Base-by-base conservation (phyloP, 2,888 invertebrate species). In the Netelia fuscicornis region DNA sequence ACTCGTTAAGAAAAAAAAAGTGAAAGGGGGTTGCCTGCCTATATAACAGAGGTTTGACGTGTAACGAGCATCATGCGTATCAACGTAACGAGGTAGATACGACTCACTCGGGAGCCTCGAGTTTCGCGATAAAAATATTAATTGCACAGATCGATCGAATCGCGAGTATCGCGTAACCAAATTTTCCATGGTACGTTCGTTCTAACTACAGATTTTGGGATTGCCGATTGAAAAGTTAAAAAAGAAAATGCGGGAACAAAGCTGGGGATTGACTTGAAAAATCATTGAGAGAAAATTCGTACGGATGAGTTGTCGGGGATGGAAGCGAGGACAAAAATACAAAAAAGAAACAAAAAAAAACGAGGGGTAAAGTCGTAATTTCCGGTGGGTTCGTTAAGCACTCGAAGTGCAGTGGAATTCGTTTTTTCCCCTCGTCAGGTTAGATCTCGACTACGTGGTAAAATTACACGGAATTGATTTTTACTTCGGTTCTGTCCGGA, bases 351-450 rank as follows among this genome's bases (percentile, higher is more conserved):
- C 25, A 64, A 70, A 70, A 56, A 17, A 54, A 70, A 70, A n/a
- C 23, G 67, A n/a, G 30, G 54, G n/a, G 5, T 17, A 17, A 54
- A 54, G 52, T 67, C 64, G 65, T 77, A 20, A 81, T 76, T 76
- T 81, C 81, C 77, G 71, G 68, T 71, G 30, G 71, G 44, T 58
- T 65, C 42, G 77, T 67, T 60, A 20, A 52, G 65, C n/a, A 71
- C 54, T 58, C 25, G 56, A 44, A 5, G 25, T 56, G 60, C 68
- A 77, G 42, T 58, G 17, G 42, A 42, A 37, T 20, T 48, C n/a
- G 17, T 42, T 23, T 65, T 52, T 62, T 54, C 30, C 23, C 30
- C 42, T 58, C 23, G 5, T 44, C 25, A 23, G 20, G 20, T 2
- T 52, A 23, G 25, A 48, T 78, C 52, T 23, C 5, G 11, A 54